Evolutionary conservation across 2,888 invertebrate genomes (phyloP).

Genomic region (Drosophila recens): DNA sequence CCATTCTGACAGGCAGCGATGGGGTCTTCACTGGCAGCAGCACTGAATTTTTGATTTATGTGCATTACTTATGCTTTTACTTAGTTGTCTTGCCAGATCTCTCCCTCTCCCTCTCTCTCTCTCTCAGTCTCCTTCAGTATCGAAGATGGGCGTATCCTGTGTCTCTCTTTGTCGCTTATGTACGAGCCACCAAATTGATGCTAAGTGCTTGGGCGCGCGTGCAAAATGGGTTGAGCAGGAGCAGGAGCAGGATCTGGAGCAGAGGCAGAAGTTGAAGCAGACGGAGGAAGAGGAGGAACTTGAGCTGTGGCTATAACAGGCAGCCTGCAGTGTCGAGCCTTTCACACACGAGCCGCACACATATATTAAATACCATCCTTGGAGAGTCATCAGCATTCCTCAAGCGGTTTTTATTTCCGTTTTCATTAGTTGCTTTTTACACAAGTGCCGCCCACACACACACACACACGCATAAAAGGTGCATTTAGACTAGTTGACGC

Average conservation of each 20-base stretch:
- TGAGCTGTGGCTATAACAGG: conserved; percentile 1
- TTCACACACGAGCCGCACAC: conserved; percentile 62
- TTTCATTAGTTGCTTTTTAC: conserved; percentile 82
- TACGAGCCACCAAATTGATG: conserved; percentile 76
- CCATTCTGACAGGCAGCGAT: conserved; percentile 74
- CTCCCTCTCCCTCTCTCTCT: not conserved
- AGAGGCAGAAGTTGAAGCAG: not conserved
- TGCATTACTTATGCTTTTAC: conserved; percentile 82
- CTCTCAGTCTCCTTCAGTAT: not conserved
- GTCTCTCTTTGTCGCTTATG: conserved; percentile 61
- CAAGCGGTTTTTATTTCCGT: conserved; percentile 81
- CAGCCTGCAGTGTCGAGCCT: conserved; percentile 55
- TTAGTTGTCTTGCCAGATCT: conserved; percentile 65
- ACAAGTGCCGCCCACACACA: conserved; percentile 72
- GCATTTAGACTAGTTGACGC: no score
- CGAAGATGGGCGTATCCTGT: conserved; percentile 16
- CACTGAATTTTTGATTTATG: conserved; percentile 85
- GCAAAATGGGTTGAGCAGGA: conserved; percentile 72
- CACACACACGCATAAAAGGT: conserved; percentile 25
- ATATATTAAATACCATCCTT: conserved; percentile 81
- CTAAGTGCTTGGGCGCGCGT: conserved; percentile 79
- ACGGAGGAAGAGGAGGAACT: not conserved
- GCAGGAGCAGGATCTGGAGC: conserved; percentile 26
- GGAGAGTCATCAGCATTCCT: conserved; percentile 82
- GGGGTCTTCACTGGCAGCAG: conserved; percentile 65